Base-by-base conservation (phyloP, 1,140 invertebrate genomes). In the Leucophenga varia region DNA sequence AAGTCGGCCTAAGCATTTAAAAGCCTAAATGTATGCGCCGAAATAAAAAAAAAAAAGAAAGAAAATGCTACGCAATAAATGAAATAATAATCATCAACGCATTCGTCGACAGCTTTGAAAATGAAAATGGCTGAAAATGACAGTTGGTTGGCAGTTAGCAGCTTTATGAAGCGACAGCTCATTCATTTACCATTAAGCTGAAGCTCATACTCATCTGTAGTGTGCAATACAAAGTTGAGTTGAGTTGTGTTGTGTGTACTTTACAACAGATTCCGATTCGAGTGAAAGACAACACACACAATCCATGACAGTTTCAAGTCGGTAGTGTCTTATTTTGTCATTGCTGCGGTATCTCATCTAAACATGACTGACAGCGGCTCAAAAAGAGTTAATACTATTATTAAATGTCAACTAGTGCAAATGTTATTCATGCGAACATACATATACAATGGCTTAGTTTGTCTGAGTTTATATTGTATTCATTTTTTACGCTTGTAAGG, bases 311-410 rank as follows among this genome's bases (percentile, higher is more conserved):
- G 63, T 63, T 67, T 63, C 63, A 65, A 65, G 63, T 67, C 63
- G 67, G 63, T 65, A 67, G 63, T 65, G 59, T 67, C n/a, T 67
- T 65, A 65, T 67, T 61, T 56, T 63, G 64, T 65, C 43, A 32
- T 34, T 38, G 13, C 28, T 13, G 9, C 42, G 14, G 13, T 36
- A 17, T 20, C 52, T 20, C 10, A n/a, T n/a, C 20, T n/a, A 59
- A 52, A 61, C 59, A 56, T 60, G 68, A 72, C 48, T 72, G 68
- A 72, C 68, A 72, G 68, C 68, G 61, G 61, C 68, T 72, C 68
- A 60, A 52, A 72, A 72, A 72, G 68, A 72, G 68, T 72, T 72
- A 72, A 72, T 70, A 65, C 68, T 68, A 68, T 68, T 69, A 72
- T 72, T 72, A 72, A 72, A 71, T 58, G 61, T 55, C 63, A 52